Conservation (phyloP, 2,888 invertebrate genomes). For the Luffia ferchaultella region DNA sequence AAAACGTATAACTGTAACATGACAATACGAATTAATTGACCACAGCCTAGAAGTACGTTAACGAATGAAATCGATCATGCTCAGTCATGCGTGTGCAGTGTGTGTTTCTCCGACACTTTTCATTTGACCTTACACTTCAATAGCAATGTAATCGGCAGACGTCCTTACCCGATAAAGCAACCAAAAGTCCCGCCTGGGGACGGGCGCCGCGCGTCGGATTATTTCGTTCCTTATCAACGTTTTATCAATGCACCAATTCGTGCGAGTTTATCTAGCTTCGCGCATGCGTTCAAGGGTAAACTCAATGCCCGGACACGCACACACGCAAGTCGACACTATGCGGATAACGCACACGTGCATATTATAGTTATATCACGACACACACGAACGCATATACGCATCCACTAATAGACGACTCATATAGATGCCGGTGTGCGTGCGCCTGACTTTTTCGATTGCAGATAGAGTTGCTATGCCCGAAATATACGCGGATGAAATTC, state of each 20-base stretch:
- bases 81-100: background rate
- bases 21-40: too few species aligned
- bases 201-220: slow-evolving; percentile 3
- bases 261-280: slow-evolving; percentile 46
- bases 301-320: slow-evolving; percentile 37
- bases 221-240: slow-evolving; percentile 12
- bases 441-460: slow-evolving; percentile 56
- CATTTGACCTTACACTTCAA: background rate
- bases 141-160: background rate
- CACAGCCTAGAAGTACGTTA: too few species aligned
- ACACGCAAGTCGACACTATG: slow-evolving; percentile 30
- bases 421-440: slow-evolving; percentile 19
- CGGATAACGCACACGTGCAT: slow-evolving; percentile 17
- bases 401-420: background rate
- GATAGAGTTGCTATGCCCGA: slow-evolving; percentile 58
- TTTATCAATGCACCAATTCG: slow-evolving; percentile 60
- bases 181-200: background rate
- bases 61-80: too few species aligned
- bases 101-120: background rate
- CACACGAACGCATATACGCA: slow-evolving; percentile 9
- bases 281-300: slow-evolving; percentile 60
- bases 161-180: background rate
- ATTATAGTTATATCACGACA: slow-evolving; percentile 16
- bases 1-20: too few species aligned
- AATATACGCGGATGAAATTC: slow-evolving; percentile 55